Conservation (phyloP, 2,797 vertebrate genomes). For the Tamandua tetradactyla region DNA sequence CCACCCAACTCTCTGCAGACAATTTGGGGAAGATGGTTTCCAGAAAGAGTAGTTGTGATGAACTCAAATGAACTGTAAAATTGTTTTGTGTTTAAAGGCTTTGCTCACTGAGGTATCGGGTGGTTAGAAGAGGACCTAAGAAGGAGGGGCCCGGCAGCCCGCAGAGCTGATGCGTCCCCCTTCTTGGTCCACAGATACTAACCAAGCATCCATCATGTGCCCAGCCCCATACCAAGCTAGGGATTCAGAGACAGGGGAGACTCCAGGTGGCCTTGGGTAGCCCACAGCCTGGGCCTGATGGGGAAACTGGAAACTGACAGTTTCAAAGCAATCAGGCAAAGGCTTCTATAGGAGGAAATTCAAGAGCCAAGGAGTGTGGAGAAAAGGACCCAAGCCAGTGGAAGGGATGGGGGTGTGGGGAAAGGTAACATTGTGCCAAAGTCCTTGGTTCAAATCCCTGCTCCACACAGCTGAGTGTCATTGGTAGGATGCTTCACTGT, state of each 20-base stretch:
- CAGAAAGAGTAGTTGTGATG: constrained; percentile 81
- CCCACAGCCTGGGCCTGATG: not conserved
- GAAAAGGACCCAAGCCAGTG: no score
- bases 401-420: not conserved
- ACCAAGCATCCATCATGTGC: accelerated
- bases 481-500: not conserved
- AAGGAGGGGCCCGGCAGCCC: not conserved
- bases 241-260: not conserved
- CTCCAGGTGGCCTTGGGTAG: not conserved
- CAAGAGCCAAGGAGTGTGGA: not conserved
- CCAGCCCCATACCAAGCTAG: not conserved
- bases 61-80: constrained; percentile 87
- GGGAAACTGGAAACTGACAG: not conserved
- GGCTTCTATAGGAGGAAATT: not conserved
- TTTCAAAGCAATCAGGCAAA: not conserved
- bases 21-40: constrained; percentile 75
- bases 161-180: not conserved
- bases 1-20: constrained; percentile 72
- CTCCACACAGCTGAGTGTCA: not conserved
- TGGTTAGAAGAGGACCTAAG: not conserved
- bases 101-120: constrained; percentile 63
- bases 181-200: not conserved
- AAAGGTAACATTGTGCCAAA: accelerated
- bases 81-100: constrained; percentile 84
- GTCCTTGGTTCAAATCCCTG: not conserved